Base-by-base conservation (phyloP, 2,797 vertebrate genomes). In the Falco novaeseelandiae region DNA sequence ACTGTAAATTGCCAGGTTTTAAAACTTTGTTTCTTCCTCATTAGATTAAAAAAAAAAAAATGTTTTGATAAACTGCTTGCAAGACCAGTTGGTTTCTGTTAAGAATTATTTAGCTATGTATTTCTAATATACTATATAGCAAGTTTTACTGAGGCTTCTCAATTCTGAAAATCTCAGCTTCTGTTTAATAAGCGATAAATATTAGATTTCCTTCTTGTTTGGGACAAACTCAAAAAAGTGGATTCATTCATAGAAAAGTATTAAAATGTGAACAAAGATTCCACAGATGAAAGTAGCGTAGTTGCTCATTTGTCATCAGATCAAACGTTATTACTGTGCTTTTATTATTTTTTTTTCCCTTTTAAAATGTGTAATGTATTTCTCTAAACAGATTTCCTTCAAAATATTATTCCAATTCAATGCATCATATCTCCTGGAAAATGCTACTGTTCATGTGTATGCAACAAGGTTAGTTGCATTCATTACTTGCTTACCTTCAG, bases 361-460 rank as follows among this genome's bases (percentile, higher is more conserved):
- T 74, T 87, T 38, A 49, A 49, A 89, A 65, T 61, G 36, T 69
- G 25, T 71, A 26, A 74, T 67, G 3, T 63, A 21, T 90, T 83
- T 97, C 96, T 96, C 88, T 84, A 83, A 61, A 82, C 97, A 99
- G 99, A 98, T 99, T 95, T 95, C 93, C 14, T 99, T 99, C 92
- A 98, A 95, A 89, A 98, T 99, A 96, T 97, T 97, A 25, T 99
- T 99, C 96, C 99, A 99, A 62, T 98, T 99, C 93, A 99, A 99
- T 34, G 98, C 98, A 23, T 97, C 98, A 0, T 98, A 98, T 78
- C 97, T 99, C 74, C 95, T 98, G 96, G 98, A 98, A 84, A 98
- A 98, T 34, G 98, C 99, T 88, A 96, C 98, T 65, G 98, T 99
- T 96, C 98, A 99, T 15, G 97, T 99, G 63, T 98, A 97, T 22